Base-by-base conservation (phyloP, 1,140 invertebrate species). In the Palaemon carinicauda region DNA sequence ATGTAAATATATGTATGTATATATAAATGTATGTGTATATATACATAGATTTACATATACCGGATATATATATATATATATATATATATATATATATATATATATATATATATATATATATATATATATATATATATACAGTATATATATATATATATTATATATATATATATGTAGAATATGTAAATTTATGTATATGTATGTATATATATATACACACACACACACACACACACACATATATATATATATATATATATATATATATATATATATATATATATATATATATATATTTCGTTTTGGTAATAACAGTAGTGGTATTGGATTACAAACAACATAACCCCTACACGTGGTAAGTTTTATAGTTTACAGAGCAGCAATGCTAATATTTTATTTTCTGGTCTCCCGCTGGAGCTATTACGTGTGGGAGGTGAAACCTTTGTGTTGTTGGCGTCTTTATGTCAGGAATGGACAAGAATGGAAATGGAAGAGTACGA, bases 81-180 rank as follows among this genome's bases (percentile, higher is more conserved):
- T 60, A 60, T 60, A 60, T 60, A 60, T 60, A 60, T 60, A 60
- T 60, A 60, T 60, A 60, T 60, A 60, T 60, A 60, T 60, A 60
- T 60, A 60, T 60, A 41, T 9, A 41, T 9, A 41, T 9, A 41
- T 9, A 41, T 9, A 41, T 60, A 60, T 60, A 60, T 60, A 60
- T 60, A 41, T 60, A 60, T 60, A 60, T 7, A 60, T 7, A 60
- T 60, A 60, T 60, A 60, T 60, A 60, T 60, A 60, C 17, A 60
- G n/a, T 60, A 60, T 60, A 60, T 60, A 60, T 60, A 60, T 60
- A 60, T 60, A 60, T 60, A 41, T 9, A 41, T 9, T n/a, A n/a
- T n/a, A 60, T 60, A n/a, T 19, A 60, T 60, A 60, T 60, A 60
- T 14, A 60, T 60, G n/a, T n/a, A n/a, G n/a, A n/a, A 14, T 60